These are phyloP conservation scores for Apostichopus parvimensis DNA, from an alignment of 35 echinoderm and acorn worm species.

Conservation along the genomic window DNA sequence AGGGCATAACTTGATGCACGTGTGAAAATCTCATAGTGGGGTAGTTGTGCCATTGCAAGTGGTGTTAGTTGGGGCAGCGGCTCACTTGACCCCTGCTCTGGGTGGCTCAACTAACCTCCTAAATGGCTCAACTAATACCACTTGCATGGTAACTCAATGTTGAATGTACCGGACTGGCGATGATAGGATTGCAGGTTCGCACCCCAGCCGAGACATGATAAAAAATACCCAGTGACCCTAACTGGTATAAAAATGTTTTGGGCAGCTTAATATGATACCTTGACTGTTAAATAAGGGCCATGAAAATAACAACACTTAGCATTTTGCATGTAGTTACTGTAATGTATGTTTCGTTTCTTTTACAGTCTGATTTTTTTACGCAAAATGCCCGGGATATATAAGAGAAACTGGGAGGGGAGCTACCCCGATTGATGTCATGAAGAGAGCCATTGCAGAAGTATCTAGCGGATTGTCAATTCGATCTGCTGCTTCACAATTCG, in stretches of 20 bases:
- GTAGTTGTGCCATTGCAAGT: conserved; percentile 6
- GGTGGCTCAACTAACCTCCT: neutral
- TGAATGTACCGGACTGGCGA: neutral
- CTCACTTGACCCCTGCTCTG: neutral
- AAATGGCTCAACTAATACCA: neutral
- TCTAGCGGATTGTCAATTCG: conserved; percentile 4
- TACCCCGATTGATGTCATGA: neutral
- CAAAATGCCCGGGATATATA: conserved; percentile 60
- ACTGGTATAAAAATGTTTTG: neutral
- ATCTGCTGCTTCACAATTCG: conserved; percentile 32
- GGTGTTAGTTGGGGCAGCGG: conserved; percentile 14
- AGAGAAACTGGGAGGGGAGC: conserved; percentile 48
- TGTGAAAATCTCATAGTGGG: neutral
- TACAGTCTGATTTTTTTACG: no score
- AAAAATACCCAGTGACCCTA: neutral
- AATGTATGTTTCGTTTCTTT: no score
- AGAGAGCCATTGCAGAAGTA: conserved; percentile 14
- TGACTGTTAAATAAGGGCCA: neutral
- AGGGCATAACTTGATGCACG: no score
- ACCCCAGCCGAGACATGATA: neutral
- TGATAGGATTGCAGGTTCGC: neutral
- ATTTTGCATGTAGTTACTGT: neutral
- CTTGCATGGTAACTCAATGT: neutral
- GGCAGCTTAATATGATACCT: neutral
- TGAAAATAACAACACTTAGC: neutral